Base-by-base conservation (phyloP, 2,797 vertebrate species). In the Argentina silus region DNA sequence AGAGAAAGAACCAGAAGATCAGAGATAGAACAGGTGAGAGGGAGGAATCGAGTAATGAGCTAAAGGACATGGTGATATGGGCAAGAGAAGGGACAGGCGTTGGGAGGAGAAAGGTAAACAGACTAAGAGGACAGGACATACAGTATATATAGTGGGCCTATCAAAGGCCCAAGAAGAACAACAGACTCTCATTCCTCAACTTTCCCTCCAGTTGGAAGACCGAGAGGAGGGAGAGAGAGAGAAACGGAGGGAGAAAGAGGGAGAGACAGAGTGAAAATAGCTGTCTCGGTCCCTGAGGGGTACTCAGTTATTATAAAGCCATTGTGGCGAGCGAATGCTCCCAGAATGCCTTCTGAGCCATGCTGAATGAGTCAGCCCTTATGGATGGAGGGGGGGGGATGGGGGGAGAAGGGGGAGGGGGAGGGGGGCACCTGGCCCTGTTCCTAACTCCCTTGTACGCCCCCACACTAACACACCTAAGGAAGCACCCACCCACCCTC, bases 251-350 rank as follows among this genome's bases (percentile, higher is more conserved):
- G 44, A 43, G 15, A 45, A 8, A 10, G 66, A 68, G 12, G 8
- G 15, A 17, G 88, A 90, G 89, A 91, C 86, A 84, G 87, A 86
- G 80, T 86, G 84, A 90, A 92, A 90, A 90, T 90, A 90, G 83
- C 84, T 86, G 88, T 89, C 89, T 91, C 86, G 82, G 80, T 88
- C 87, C 80, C 81, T 70, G 60, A 83, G 86, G 85, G 83, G 89
- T 88, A 89, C 79, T 83, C 88, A 82, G 86, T 91, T 86, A 91
- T 91, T 91, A 93, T 90, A 92, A 91, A 92, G 87, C 88, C 89
- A 90, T 89, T 91, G 89, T 90, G 91, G 89, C 88, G 68, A 10
- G 85, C 88, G 87, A 87, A 83, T 75, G 76, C 88, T 90, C 89
- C 82, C 86, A 86, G 83, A 87, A 85, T 89, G 87, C 83, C 83